These are phyloP conservation scores for Hirtodrosophila confusa DNA, from an alignment of 2,888 invertebrate genomes.

Conservation along the genomic window DNA sequence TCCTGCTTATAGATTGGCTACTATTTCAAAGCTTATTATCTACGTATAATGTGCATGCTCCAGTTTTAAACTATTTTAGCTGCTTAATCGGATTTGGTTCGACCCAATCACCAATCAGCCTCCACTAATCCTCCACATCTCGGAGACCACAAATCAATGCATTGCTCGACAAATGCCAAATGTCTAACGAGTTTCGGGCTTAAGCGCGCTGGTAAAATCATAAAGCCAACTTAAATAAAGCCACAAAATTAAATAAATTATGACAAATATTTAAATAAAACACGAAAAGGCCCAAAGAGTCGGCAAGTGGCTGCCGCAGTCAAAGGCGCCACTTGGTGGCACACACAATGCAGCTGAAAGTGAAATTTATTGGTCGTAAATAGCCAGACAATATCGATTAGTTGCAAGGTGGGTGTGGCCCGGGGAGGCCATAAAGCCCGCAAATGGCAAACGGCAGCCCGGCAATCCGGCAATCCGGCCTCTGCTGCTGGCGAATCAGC, in stretches of 20 bases:
- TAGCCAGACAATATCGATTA: conserved; percentile 76
- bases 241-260: conserved; percentile 71
- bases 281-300: conserved; percentile 9
- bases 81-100: conserved; percentile 16
- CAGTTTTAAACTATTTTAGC: conserved; percentile 17
- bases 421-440: conserved; percentile 58
- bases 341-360: conserved; percentile 68
- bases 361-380: conserved; percentile 75
- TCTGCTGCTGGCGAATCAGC: conserved; percentile 67
- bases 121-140: conserved; percentile 30
- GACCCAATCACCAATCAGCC: conserved; percentile 32
- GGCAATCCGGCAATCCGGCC: conserved; percentile 13
- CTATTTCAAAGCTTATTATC: conserved; percentile 6
- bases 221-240: conserved; percentile 53
- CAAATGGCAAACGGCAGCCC: conserved; percentile 61
- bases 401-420: conserved; percentile 72
- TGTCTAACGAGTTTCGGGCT: conserved; percentile 43
- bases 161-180: conserved; percentile 36
- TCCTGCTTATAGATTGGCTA: conserved; percentile 3
- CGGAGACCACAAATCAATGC: conserved; percentile 35
- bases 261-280: conserved; percentile 67
- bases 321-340: conserved; percentile 56
- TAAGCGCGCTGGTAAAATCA: conserved; percentile 19
- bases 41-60: conserved; percentile 29
- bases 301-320: conserved; percentile 4